Conservation (phyloP, 2,888 invertebrate genomes). For the Meiosimyza platycephala region DNA sequence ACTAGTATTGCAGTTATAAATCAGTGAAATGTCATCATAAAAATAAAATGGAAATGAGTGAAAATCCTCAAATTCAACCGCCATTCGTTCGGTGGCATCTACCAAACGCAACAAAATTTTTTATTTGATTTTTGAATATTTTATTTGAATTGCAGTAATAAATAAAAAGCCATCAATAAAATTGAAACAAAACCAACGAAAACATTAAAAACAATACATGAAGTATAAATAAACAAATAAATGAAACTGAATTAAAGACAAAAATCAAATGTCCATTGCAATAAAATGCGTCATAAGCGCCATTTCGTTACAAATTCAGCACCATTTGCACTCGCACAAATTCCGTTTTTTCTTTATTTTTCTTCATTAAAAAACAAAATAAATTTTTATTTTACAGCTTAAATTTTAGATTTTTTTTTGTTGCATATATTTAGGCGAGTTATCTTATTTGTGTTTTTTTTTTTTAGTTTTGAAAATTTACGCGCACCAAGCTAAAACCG, state of each 20-base stretch:
- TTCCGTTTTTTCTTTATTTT: conserved; percentile 5
- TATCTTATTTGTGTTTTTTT: conserved; percentile 37
- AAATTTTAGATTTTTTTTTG: conserved; percentile 18
- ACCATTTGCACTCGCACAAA: conserved; percentile 20
- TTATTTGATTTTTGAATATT: conserved; percentile 15
- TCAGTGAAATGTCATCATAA: conserved; percentile 23
- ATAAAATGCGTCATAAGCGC: conserved; percentile 1
- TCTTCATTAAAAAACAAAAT: conserved; percentile 20
- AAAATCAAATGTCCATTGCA: conserved; percentile 16
- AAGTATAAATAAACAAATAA: background rate
- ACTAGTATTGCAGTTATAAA: background rate
- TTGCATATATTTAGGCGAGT: conserved; percentile 38
- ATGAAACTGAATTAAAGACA: background rate
- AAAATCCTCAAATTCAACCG: background rate
- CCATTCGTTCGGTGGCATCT: too few relatives aligned
- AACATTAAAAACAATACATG: background rate
- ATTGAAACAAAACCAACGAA: background rate
- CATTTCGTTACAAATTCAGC: conserved; percentile 19
- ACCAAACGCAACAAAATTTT: background rate
- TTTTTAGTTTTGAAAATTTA: conserved; percentile 50
- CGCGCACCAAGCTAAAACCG: conserved; percentile 65
- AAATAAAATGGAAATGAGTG: background rate
- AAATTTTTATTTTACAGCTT: conserved; percentile 4
- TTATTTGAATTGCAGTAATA: conserved; percentile 14
- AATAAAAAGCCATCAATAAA: conserved; percentile 5